Percentiles rank a stretch among this genome's conserved stretches.
These are phyloP conservation scores for Adoxophyes honmai DNA, from an alignment of 1,140 invertebrate species.

Conservation along the genomic window DNA sequence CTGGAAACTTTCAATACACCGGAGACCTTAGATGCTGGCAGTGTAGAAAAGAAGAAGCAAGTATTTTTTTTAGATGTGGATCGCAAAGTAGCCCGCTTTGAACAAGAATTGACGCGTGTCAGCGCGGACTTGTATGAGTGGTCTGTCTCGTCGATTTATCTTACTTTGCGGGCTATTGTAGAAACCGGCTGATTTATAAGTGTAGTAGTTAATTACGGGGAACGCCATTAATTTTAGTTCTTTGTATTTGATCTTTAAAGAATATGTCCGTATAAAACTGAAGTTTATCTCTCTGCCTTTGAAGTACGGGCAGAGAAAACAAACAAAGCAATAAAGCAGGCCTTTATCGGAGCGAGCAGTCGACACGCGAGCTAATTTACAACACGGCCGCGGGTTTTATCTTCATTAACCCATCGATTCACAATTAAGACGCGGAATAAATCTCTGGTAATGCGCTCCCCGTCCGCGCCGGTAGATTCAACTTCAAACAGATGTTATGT, in stretches of 20 bases:
- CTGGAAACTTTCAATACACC: slow-evolving; percentile 9
- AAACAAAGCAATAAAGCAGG: slow-evolving; percentile 77
- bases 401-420: slow-evolving; percentile 77
- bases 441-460: slow-evolving; percentile 73
- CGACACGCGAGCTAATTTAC: slow-evolving; percentile 77
- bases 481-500: slow-evolving; percentile 76
- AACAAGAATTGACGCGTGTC: slow-evolving; percentile 47
- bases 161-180: slow-evolving; percentile 66
- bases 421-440: slow-evolving; percentile 77
- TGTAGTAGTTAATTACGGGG: slow-evolving; percentile 59
- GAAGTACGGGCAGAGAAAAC: slow-evolving; percentile 74
- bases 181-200: slow-evolving; percentile 67
- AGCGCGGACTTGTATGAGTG: slow-evolving; percentile 59
- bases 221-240: slow-evolving; percentile 48
- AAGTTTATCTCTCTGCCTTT: slow-evolving; percentile 74
- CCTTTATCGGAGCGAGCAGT: slow-evolving; percentile 74
- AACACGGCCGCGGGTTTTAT: slow-evolving; percentile 75
- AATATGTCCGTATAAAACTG: slow-evolving; percentile 73
- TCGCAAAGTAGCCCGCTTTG: slow-evolving; percentile 30
- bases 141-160: slow-evolving; percentile 66
- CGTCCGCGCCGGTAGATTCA: slow-evolving; percentile 70
- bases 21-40: slow-evolving; percentile 15
- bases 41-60: slow-evolving; percentile 9
- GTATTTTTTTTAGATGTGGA: slow-evolving; percentile 24
- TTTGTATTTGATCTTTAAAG: slow-evolving; percentile 12